phyloP scores from a whole-genome alignment of 2,113 vertebrate genomes.

The Kryptolebias marmoratus region DNA sequence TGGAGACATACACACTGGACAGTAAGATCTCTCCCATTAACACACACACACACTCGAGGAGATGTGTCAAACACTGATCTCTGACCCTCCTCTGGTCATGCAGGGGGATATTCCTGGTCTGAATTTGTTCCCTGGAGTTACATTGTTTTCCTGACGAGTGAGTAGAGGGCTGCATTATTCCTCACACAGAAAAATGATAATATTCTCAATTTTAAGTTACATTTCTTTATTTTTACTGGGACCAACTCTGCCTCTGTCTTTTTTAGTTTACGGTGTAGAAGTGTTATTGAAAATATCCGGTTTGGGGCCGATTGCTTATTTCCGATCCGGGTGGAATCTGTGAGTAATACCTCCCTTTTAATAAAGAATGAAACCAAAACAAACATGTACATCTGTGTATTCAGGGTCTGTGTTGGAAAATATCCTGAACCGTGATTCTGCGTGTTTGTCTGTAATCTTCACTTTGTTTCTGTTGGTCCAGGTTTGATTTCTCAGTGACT shows the following conservation, averaged over 20 bases:
- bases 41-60: not conserved
- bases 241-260: constrained; percentile 11
- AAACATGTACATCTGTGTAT: not conserved
- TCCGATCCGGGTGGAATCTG: constrained; percentile 98
- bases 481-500: constrained; percentile 96
- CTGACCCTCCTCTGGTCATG: constrained; percentile 21
- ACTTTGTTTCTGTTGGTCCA: constrained; percentile 54
- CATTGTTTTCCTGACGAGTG: constrained; percentile 95
- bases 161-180: constrained; percentile 52
- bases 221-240: not conserved
- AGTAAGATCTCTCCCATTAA: constrained; percentile 75
- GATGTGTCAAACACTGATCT: not conserved
- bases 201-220: not conserved
- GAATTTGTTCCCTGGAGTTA: constrained; percentile 92
- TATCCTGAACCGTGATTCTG: not conserved
- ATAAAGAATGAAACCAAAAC: not conserved
- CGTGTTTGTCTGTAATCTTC: not conserved
- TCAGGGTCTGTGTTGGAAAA: constrained; percentile 9
- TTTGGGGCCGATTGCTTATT: constrained; percentile 91
- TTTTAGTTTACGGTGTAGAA: constrained; percentile 89
- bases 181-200: not conserved
- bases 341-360: constrained; percentile 77
- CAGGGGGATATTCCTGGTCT: constrained; percentile 90
- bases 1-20: constrained; percentile 91
- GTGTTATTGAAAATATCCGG: constrained; percentile 93